phyloP scores from a whole-genome alignment of 2,797 vertebrate species.

The Alosa sapidissima region DNA sequence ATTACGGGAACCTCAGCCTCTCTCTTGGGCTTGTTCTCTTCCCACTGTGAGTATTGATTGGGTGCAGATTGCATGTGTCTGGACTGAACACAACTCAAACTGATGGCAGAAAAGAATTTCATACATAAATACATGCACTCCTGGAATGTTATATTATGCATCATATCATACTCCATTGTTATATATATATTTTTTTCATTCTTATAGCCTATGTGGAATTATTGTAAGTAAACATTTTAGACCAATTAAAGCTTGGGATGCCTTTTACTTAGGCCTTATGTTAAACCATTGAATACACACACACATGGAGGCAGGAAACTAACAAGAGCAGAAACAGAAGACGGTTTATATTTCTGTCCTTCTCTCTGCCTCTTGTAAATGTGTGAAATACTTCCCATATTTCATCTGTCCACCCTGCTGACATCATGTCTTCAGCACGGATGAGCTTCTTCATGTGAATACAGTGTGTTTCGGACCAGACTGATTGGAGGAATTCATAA shows the following conservation, averaged over 20 bases:
- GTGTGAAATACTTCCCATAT: background rate
- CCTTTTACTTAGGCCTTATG: too few species aligned
- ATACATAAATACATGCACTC: background rate
- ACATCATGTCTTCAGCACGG: background rate
- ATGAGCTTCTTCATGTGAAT: background rate
- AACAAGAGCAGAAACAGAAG: background rate
- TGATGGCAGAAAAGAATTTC: background rate
- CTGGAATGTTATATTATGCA: too few species aligned
- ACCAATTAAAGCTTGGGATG: too few species aligned
- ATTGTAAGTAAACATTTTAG: too few species aligned
- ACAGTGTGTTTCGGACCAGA: constrained; percentile 14
- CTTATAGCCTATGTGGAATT: too few species aligned
- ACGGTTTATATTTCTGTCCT: background rate
- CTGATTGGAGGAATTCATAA: constrained; percentile 65
- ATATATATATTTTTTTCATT: too few species aligned
- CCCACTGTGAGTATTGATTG: background rate
- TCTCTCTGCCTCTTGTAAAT: background rate
- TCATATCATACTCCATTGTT: too few species aligned
- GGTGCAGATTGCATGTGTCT: background rate
- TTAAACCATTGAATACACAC: background rate
- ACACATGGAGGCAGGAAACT: background rate
- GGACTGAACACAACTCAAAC: background rate
- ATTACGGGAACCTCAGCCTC: constrained; percentile 15
- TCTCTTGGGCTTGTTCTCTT: background rate
- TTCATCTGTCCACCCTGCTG: background rate